Evolutionary conservation across 2,797 vertebrate species (phyloP).

Genomic region (Bovichtus variegatus): DNA sequence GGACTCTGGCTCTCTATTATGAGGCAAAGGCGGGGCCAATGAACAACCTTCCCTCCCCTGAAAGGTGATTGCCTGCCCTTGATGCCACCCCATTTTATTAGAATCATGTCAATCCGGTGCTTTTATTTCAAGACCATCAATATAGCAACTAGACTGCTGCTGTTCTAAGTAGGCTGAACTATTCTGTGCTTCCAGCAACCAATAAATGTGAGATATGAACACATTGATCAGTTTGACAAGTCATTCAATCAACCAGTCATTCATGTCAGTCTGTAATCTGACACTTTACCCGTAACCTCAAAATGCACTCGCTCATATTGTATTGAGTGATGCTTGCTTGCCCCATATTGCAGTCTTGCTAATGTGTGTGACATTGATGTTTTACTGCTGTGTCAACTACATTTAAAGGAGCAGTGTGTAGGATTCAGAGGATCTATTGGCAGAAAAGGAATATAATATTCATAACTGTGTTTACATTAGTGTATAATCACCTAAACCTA

Average conservation of each 20-base stretch:
- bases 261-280: constrained; percentile 41
- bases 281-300: constrained; percentile 48
- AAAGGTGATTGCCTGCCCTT: constrained; percentile 19
- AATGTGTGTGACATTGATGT: constrained; percentile 27
- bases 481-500: too few relatives aligned
- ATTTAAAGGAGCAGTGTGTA: not conserved
- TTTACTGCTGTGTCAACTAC: constrained; percentile 11
- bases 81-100: constrained; percentile 12
- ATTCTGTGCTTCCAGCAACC: constrained; percentile 31
- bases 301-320: constrained; percentile 15
- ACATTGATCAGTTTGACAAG: constrained; percentile 45
- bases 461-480: too few relatives aligned
- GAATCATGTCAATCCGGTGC: constrained; percentile 38
- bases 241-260: constrained; percentile 41
- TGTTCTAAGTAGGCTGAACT: constrained; percentile 32
- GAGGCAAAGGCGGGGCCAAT: not conserved
- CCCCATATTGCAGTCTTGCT: constrained; percentile 19
- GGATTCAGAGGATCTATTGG: too few relatives aligned
- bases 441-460: too few relatives aligned
- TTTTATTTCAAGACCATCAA: constrained; percentile 45
- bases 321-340: constrained; percentile 40
- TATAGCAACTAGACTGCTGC: constrained; percentile 19
- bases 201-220: constrained; percentile 37
- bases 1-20: not conserved
- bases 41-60: constrained; percentile 1